Base-by-base conservation (phyloP, 2,113 vertebrate species). In the Nettapus auritus region DNA sequence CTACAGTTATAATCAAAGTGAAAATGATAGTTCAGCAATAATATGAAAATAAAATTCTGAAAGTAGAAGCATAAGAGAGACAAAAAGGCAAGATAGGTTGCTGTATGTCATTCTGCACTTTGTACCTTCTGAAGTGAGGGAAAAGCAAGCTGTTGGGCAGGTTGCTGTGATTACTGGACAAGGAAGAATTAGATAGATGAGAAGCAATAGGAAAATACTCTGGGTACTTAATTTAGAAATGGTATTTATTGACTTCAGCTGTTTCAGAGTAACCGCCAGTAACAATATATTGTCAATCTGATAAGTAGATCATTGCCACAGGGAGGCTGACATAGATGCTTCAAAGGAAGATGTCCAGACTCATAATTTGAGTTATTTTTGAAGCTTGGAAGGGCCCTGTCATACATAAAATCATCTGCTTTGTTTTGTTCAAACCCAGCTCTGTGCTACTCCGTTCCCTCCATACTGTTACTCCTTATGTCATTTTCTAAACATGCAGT, bases 171-270 rank as follows among this genome's bases (percentile, higher is more conserved):
- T 95, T 94, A 82, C 38, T 4, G 14, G 63, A 87, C 62, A 76
- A 82, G 62, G 44, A 91, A 91, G 44, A 88, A 96, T 84, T 90
- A 92, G 83, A 89, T 64, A 56, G 10, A 91, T 55, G 83, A 82
- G 66, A 94, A 91, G 81, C 78, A 94, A 85, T 22, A 85, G 78
- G 66, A 89, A 95, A 91, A 87, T 57, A 68, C 56, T 89, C 74
- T 82, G 74, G 81, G 26, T 86, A 88, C 62, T 90, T 86, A 84
- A 93, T 89, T 94, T 92, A 66, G 69, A 89, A 90, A 89, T 82
- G 23, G 59, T 86, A 90, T 92, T 92, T 91, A 84, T 89, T 91
- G 82, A 88, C 85, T 91, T 83, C 19, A 88, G 59, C 70, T 77
- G 59, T 78, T 95, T 76, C 83, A 82, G 67, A 73, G 55, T 71